Base-by-base conservation (phyloP, 2,113 vertebrate genomes). In the Caloenas nicobarica region DNA sequence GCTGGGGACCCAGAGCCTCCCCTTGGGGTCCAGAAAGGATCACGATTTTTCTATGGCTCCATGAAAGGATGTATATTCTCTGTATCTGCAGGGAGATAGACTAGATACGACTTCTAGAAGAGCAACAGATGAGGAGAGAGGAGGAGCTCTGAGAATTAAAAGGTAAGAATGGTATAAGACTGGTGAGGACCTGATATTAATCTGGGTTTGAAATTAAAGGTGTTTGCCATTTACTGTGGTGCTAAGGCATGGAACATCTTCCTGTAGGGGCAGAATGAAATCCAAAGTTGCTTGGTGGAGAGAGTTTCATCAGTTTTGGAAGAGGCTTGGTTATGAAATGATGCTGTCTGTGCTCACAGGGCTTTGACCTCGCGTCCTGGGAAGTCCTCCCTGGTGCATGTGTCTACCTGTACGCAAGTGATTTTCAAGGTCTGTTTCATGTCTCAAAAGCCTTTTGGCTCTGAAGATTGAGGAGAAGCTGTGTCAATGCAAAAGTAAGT, bases 21-120 rank as follows among this genome's bases (percentile, higher is more conserved):
- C 33, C 13, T 33, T 78, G 13, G 17, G 4, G 5, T 62, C 42
- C 84, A 62, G 73, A 78, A 84, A 40, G 15, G 31, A 69, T 70
- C 24, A 14, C 0, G 0, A 10, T 65, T 86, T 51, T 83, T 61
- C 26, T 73, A 0, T 65, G 51, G 33, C 58, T 86, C 38, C 23
- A 53, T 68, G 38, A 62, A 83, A 71, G 51, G 40, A 60, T 40
- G 28, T 22, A 1, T 62, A 7, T 58, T 16, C 29, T 68, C 48
- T 44, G 24, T 72, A 33, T 76, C 29, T 89, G 44, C 44, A 86
- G 72, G 44, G 72, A 80, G 31, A 46, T 24, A 44, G 12, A 31
- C 21, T 58, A 57, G 16, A 33, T 80, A 22, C 71, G 62, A 64
- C 53, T 92, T 80, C 38, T 51, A 92, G 38, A 48, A 78, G 24